phyloP scores from a whole-genome alignment of 2,888 invertebrate species.

The Tetanocera ferruginea region DNA sequence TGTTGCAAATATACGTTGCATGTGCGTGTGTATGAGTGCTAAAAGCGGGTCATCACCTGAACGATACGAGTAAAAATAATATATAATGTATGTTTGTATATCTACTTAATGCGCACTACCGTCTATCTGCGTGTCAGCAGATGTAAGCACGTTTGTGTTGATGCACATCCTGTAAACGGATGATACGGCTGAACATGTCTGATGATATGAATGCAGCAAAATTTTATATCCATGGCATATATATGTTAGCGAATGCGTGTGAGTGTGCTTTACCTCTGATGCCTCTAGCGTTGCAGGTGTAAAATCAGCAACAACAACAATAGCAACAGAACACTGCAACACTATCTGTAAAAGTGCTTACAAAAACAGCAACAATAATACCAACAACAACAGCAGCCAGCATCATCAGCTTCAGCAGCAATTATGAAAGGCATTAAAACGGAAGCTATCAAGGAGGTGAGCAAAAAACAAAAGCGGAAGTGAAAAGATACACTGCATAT shows the following conservation, averaged over 20 bases:
- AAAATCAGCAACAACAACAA: neutral
- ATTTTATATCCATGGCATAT: neutral
- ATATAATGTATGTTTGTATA: neutral
- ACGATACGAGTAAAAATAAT: neutral
- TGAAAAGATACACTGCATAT: neutral
- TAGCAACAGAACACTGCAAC: neutral
- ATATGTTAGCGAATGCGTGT: neutral
- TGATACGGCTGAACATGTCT: slow-evolving; percentile 3
- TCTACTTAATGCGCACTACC: neutral
- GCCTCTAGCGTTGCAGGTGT: slow-evolving; percentile 13
- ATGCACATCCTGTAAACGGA: slow-evolving; percentile 11
- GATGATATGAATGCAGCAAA: slow-evolving; percentile 3
- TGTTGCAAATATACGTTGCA: neutral
- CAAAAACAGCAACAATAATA: neutral
- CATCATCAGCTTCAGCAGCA: neutral
- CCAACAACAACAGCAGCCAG: neutral
- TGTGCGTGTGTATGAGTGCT: slow-evolving; percentile 5
- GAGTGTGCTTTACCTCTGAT: neutral
- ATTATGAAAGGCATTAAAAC: slow-evolving; percentile 21
- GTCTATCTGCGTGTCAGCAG: neutral
- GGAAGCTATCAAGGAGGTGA: neutral
- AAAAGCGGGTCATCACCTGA: slow-evolving; percentile 14
- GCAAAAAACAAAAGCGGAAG: neutral
- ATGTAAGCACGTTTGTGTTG: neutral
- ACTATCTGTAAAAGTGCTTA: neutral